Evolutionary conservation across 1,140 invertebrate species (phyloP).

Genomic region (Hycleus phaleratus): DNA sequence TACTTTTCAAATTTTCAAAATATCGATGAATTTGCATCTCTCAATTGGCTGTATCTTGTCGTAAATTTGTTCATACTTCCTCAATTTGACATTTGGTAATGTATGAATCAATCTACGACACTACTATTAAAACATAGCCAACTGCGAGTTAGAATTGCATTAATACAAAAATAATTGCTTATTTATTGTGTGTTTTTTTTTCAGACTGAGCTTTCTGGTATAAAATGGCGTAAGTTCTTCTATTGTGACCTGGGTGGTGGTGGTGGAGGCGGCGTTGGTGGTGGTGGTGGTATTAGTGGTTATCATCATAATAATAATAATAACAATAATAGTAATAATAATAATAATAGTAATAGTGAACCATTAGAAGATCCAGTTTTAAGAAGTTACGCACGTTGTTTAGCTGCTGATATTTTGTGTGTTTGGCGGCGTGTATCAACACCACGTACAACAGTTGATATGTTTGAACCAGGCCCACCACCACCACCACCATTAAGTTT

Average conservation of each 20-base stretch:
- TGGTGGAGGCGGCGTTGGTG: conserved; percentile 32
- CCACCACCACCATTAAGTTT: conserved; percentile 60
- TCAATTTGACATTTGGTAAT: no score
- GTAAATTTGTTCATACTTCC: no score
- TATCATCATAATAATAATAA: conserved; percentile 35
- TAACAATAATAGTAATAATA: conserved; percentile 4
- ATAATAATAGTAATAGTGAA: conserved; percentile 46
- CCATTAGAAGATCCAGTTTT: conserved; percentile 90
- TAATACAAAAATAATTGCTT: no score
- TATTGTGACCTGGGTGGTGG: conserved; percentile 58
- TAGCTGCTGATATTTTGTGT: conserved; percentile 89
- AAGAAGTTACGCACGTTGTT: conserved; percentile 85
- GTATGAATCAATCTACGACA: no score
- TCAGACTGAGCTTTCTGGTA: conserved; percentile 96
- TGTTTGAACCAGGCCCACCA: conserved; percentile 51
- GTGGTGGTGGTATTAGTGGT: conserved; percentile 8
- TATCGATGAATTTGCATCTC: no score
- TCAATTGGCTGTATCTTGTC: no score
- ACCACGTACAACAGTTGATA: conserved; percentile 49
- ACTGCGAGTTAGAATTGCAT: no score
- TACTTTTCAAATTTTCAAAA: no score
- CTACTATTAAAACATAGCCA: no score
- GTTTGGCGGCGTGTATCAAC: conserved; percentile 84
- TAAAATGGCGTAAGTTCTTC: conserved; percentile 95
- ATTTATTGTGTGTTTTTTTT: conserved; percentile 31